Base-by-base conservation (phyloP, 2,113 vertebrate species). In the Dipodomys merriami region DNA sequence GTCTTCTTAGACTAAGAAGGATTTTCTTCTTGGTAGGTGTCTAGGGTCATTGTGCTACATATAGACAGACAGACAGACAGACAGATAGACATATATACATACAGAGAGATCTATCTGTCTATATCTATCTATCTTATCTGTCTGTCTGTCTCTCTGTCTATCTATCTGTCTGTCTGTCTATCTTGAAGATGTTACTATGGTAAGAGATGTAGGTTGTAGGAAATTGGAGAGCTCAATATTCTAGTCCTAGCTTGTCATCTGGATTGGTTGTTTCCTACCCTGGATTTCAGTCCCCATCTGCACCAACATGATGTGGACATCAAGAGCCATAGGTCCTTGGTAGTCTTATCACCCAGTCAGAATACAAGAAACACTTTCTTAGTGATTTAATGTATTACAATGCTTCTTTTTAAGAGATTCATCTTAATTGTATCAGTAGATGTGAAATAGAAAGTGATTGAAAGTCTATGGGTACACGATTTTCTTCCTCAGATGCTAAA, bases 401-500 rank as follows among this genome's bases (percentile, higher is more conserved):
- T 13, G 15, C 44, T 79, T 65, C 46, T 25, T 72, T 30, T 76
- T 67, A 30, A 71, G 33, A 64, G 53, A 64, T 67, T 19, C 39
- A 6, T 68, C 23, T 80, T 67, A 76, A 33, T 74, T 68, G 67
- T 93, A 85, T 76, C 65, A 74, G 20, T 80, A 60, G 62, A 91
- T 44, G 10, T 79, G 19, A 80, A 80, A 49, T 0, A 91, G 25
- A 12, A 91, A 71, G 44, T 88, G 83, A 6, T 71, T 78, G 65
- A 88, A 86, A 93, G 65, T 67, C 74, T 3, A 60, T 65, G 62
- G 19, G 81, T 4, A 33, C 23, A 57, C 0, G 35, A 1, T 27
- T 67, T 62, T 76, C 80, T 92, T 85, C 72, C n/a, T 80, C 49
- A 25, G 65, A 72, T 95, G 57, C 74, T 76, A 68, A 79, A 84